A percentile compares a stretch with the other conserved stretches of the same genome.
phyloP scores from a whole-genome alignment of 64 coral and sea anemone species.

The Acropora yongei region DNA sequence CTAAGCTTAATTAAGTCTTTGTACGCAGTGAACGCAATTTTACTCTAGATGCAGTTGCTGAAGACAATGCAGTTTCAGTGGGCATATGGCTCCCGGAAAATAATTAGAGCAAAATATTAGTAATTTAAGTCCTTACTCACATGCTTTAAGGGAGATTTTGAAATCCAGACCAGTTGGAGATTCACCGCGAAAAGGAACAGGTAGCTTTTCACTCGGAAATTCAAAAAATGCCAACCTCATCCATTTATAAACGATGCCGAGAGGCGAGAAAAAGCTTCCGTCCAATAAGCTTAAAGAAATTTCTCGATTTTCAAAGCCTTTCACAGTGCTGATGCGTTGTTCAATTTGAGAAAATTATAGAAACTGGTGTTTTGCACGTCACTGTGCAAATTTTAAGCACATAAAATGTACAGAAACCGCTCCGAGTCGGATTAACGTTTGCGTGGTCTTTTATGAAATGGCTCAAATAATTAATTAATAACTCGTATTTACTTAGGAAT shows the following conservation, averaged over 20 bases:
- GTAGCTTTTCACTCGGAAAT: not conserved
- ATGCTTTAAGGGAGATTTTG: not conserved
- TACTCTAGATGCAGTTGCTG: no score
- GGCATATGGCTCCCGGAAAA: no score
- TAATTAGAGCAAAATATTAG: no score
- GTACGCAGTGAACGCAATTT: no score
- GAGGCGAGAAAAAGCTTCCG: not conserved
- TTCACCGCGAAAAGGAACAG: not conserved
- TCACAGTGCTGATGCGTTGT: not conserved
- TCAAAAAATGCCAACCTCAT: not conserved
- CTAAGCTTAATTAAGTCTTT: no score
- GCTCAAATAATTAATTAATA: not conserved
- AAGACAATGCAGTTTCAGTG: no score
- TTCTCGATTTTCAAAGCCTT: not conserved
- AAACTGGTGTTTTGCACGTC: not conserved
- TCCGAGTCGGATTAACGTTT: not conserved
- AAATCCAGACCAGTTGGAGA: not conserved
- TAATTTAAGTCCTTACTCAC: not conserved
- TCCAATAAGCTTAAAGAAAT: not conserved
- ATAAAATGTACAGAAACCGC: not conserved
- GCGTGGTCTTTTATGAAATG: not conserved
- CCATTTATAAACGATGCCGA: not conserved
- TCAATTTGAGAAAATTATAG: not conserved
- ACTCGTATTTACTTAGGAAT: not conserved
- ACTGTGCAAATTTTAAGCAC: not conserved